Evolutionary conservation across 2,888 invertebrate genomes (phyloP).

Genomic region (Germaria angustata): DNA sequence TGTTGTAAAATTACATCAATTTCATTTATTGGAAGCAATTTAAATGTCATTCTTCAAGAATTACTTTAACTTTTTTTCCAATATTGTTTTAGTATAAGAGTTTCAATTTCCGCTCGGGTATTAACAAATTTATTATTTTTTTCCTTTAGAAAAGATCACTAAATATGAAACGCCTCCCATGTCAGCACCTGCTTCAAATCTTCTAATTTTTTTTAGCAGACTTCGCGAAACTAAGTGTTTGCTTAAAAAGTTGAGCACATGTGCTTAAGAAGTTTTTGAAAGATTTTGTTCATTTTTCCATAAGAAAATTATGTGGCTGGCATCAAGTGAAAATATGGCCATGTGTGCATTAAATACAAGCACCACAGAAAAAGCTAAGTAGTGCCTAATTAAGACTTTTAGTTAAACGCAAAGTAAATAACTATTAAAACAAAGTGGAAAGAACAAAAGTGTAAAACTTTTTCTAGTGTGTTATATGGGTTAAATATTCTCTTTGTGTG

Average conservation of each 20-base stretch:
- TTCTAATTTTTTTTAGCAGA: not conserved
- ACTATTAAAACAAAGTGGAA: conserved; percentile 29
- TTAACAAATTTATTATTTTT: too few species aligned
- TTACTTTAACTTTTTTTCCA: too few species aligned
- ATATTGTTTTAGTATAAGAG: too few species aligned
- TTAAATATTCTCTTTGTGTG: not conserved
- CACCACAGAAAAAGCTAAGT: conserved; percentile 16
- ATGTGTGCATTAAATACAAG: not conserved
- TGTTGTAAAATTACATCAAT: too few species aligned
- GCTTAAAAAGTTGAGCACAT: not conserved
- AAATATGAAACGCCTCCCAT: not conserved
- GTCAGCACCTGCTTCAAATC: not conserved
- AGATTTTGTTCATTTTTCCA: not conserved
- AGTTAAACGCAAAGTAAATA: conserved; percentile 55
- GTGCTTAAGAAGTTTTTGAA: conserved; percentile 27
- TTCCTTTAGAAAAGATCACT: not conserved
- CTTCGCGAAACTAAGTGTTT: not conserved
- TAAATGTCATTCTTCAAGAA: too few species aligned
- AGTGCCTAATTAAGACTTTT: conserved; percentile 59
- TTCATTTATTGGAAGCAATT: too few species aligned
- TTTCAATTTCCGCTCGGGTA: too few species aligned
- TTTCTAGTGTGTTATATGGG: conserved; percentile 20
- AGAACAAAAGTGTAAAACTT: conserved; percentile 21
- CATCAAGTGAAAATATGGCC: conserved; percentile 35
- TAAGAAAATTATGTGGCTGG: conserved; percentile 45